Conservation (phyloP, 1,140 invertebrate species). For the Trichonephila clavata region DNA sequence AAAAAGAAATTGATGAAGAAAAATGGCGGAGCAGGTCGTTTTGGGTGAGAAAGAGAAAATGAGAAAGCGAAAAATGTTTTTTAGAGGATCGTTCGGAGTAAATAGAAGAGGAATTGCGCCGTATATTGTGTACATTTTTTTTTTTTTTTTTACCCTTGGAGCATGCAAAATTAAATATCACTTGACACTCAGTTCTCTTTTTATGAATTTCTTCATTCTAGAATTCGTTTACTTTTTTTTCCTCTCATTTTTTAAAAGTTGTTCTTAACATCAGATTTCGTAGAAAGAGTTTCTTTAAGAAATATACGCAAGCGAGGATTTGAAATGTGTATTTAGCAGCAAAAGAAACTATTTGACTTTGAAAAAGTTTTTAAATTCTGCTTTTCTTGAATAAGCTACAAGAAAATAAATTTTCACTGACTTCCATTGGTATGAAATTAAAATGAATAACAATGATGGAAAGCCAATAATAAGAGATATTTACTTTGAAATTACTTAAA, state of each 20-base stretch:
- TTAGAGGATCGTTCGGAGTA: not conserved
- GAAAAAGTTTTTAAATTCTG: no score
- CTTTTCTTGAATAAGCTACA: no score
- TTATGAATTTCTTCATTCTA: not conserved
- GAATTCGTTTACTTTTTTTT: not conserved
- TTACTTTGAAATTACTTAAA: no score
- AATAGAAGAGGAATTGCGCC: not conserved
- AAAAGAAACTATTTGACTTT: not conserved
- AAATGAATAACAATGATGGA: no score
- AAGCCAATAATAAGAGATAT: no score
- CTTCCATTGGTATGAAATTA: no score
- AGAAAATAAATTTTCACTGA: no score
- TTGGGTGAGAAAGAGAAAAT: not conserved
- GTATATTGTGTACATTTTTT: no score
- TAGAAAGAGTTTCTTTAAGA: not conserved
- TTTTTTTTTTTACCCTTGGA: not conserved
- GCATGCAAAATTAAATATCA: constrained; percentile 28
- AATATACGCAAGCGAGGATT: not conserved
- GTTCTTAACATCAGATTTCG: not conserved
- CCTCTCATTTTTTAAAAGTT: not conserved
- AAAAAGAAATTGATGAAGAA: constrained; percentile 1
- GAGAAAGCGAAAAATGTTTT: not conserved
- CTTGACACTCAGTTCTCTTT: not conserved
- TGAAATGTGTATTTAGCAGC: not conserved
- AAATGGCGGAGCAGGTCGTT: not conserved